Conservation (phyloP, 2,888 invertebrate species). For the Lumbricus terrestris region DNA sequence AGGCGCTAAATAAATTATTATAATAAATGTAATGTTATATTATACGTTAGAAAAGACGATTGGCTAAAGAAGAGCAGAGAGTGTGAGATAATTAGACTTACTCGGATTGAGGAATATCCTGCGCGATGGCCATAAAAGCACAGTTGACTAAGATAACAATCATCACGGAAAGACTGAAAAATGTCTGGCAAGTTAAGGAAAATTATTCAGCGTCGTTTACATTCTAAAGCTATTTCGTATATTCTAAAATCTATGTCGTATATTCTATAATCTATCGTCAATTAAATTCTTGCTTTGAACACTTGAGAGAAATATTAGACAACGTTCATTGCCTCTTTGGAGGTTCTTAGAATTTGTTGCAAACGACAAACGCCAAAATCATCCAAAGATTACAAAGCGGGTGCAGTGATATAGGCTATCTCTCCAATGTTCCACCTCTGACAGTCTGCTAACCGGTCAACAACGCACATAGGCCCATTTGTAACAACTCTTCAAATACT, state of each 20-base stretch:
- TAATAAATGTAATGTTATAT: background rate
- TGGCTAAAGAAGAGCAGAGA: background rate
- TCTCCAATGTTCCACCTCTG: too few relatives aligned
- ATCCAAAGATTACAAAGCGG: background rate
- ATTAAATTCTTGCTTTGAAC: background rate
- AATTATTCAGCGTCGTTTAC: background rate
- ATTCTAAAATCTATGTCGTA: too few relatives aligned
- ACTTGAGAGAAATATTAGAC: background rate
- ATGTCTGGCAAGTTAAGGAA: constrained; percentile 46
- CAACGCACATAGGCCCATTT: too few relatives aligned
- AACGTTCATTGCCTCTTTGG: background rate
- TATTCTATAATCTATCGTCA: background rate
- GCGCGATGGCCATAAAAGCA: constrained; percentile 85
- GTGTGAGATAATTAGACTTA: constrained; percentile 17
- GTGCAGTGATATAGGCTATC: too few relatives aligned
- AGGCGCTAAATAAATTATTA: too few relatives aligned
- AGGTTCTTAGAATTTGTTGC: background rate
- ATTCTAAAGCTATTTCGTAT: background rate
- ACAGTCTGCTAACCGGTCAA: too few relatives aligned
- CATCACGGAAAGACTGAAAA: constrained; percentile 96
- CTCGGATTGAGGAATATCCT: constrained; percentile 29
- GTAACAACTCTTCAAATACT: background rate
- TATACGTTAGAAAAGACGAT: background rate
- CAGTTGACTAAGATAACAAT: constrained; percentile 97
- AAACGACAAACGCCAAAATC: background rate